Percentiles rank a stretch among this genome's conserved stretches.
Conservation (phyloP, 2,113 vertebrate species). For the Micromys minutus region DNA sequence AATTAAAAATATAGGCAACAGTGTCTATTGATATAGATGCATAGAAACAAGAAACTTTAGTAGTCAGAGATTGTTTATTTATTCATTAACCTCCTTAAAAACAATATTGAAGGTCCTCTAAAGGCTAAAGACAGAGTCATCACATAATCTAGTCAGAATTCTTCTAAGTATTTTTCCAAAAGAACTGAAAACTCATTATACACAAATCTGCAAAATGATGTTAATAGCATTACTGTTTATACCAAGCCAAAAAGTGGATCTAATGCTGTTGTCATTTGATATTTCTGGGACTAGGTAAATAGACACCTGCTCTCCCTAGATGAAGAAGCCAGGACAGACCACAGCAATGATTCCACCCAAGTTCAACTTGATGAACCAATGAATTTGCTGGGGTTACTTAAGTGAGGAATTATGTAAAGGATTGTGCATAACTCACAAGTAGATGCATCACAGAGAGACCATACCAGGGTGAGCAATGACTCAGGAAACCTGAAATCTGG, state of each 20-base stretch:
- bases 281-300: not conserved
- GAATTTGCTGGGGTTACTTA: not conserved
- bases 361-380: not conserved
- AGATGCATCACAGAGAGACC: not conserved
- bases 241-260: not conserved
- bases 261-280: not conserved
- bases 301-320: not conserved
- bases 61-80: not conserved
- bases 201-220: not conserved
- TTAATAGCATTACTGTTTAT: not conserved
- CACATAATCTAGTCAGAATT: not conserved
- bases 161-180: not conserved
- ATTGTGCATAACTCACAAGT: not conserved
- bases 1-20: not conserved
- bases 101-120: not conserved
- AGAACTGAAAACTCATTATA: not conserved
- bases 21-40: not conserved
- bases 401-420: not conserved
- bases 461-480: not conserved
- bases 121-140: not conserved
- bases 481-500: not conserved
- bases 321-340: not conserved
- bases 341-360: not conserved
- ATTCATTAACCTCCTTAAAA: not conserved
- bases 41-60: not conserved